Conservation (phyloP, 2,797 vertebrate genomes). For the Dallia pectoralis region DNA sequence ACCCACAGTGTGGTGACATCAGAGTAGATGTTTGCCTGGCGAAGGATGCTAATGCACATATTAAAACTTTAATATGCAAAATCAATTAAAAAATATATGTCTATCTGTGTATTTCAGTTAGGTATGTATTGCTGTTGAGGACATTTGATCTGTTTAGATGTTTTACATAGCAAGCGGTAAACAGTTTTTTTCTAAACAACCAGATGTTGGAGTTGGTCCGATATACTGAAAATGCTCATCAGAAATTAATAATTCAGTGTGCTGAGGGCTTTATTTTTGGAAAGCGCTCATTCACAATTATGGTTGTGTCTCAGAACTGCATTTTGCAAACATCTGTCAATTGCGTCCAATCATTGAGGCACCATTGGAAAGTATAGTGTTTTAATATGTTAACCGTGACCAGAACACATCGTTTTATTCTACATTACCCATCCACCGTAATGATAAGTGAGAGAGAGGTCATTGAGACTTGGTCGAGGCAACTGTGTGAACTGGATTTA, state of each 20-base stretch:
- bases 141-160: not conserved
- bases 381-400: not conserved
- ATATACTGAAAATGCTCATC: not conserved
- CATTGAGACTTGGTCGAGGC: not conserved
- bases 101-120: not conserved
- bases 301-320: not conserved
- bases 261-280: not conserved
- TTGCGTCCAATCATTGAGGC: not conserved
- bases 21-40: conserved; percentile 37
- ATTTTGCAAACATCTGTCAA: not conserved
- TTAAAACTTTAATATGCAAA: conserved; percentile 12
- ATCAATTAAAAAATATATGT: not conserved
- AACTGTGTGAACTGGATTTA: not conserved
- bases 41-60: conserved; percentile 21
- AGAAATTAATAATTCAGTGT: not conserved
- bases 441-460: conserved; percentile 7
- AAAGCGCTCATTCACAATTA: conserved; percentile 1
- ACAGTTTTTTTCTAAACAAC: not conserved
- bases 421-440: not conserved
- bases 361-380: not conserved
- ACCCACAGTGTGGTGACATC: conserved; percentile 33
- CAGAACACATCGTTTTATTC: conserved; percentile 18
- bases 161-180: not conserved
- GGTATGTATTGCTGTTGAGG: not conserved
- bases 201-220: not conserved